A percentile compares a stretch with the other conserved stretches of the same genome.
phyloP scores from a whole-genome alignment of 53 echinoderm and acorn worm genomes.

The Echinarachnius parma region DNA sequence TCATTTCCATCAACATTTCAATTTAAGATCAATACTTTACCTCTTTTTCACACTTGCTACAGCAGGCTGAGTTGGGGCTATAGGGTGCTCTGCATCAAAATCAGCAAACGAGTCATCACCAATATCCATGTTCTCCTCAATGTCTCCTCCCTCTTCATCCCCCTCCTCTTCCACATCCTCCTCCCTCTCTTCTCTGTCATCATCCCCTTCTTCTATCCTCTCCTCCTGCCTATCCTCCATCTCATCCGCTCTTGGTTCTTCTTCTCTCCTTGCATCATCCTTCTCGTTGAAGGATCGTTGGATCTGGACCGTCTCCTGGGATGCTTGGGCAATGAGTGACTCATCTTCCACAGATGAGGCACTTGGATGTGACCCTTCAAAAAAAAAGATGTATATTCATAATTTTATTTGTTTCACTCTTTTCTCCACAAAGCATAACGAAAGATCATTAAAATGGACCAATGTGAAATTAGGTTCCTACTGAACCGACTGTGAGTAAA shows the following conservation, averaged over 20 bases:
- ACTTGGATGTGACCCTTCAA: constrained; percentile 13
- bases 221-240: neutral
- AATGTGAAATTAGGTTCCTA: too few relatives aligned
- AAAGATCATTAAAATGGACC: too few relatives aligned
- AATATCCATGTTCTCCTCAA: constrained; percentile 5
- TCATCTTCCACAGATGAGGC: constrained; percentile 7
- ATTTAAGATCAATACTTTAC: too few relatives aligned
- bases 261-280: neutral
- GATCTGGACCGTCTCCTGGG: constrained; percentile 7
- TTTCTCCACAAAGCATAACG: too few relatives aligned
- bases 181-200: neutral
- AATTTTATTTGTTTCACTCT: too few relatives aligned
- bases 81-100: constrained; percentile 7
- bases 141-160: neutral
- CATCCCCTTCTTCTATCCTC: constrained; percentile 5
- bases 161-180: neutral
- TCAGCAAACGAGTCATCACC: neutral
- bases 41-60: neutral
- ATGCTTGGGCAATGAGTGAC: constrained; percentile 5
- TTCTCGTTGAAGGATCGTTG: constrained; percentile 2
- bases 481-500: too few relatives aligned
- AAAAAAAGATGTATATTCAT: neutral
- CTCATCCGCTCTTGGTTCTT: neutral
- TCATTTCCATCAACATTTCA: too few relatives aligned
- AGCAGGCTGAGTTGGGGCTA: constrained; percentile 35